phyloP scores from a whole-genome alignment of 2,113 vertebrate genomes.

The Caranx melampygus region DNA sequence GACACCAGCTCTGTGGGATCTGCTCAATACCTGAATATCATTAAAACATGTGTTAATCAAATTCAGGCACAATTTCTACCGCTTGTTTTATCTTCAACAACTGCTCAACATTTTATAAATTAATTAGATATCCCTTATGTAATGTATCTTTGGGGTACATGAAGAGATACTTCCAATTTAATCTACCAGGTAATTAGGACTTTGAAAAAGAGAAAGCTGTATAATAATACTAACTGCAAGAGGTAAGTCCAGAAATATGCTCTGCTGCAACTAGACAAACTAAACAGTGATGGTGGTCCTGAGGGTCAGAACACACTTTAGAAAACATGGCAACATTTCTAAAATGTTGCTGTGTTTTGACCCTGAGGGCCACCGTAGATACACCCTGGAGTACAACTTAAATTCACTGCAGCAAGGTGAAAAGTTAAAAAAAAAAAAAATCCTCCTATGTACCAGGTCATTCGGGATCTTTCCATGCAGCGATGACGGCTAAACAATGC shows the following conservation, averaged over 20 bases:
- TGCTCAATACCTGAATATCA: neutral
- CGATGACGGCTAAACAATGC: conserved; percentile 3
- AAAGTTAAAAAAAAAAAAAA: neutral
- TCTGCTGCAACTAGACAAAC: neutral
- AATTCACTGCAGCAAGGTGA: neutral
- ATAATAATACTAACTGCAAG: too few relatives aligned
- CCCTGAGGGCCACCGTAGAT: too few relatives aligned
- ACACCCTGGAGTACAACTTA: neutral
- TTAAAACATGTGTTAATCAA: neutral
- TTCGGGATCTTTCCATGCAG: neutral
- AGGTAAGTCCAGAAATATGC: neutral
- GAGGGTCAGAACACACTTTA: too few relatives aligned
- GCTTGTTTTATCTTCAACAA: neutral
- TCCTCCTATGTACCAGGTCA: conserved; percentile 15
- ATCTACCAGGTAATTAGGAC: too few relatives aligned
- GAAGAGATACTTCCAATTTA: too few relatives aligned
- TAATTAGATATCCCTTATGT: neutral
- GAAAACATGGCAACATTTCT: too few relatives aligned
- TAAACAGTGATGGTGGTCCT: neutral
- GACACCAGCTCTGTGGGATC: neutral
- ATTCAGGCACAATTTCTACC: neutral
- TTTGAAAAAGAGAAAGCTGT: too few relatives aligned
- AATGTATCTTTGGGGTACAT: too few relatives aligned
- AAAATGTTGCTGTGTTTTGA: too few relatives aligned
- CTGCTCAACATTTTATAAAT: neutral